Conservation (phyloP, 37 sponge, comb jelly and placozoan genomes). For the Ianthella basta region DNA sequence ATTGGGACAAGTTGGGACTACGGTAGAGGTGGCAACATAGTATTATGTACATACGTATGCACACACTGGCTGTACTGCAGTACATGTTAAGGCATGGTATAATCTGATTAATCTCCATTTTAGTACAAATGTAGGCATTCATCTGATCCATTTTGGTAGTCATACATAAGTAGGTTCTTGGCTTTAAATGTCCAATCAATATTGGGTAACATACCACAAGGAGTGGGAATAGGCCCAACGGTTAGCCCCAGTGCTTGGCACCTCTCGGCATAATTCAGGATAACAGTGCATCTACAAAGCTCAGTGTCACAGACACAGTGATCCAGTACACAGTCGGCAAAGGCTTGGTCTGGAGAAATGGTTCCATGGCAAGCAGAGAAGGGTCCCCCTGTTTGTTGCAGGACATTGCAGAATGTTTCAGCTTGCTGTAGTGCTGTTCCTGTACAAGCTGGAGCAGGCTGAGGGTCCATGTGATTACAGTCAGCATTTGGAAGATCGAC, state of each 20-base stretch:
- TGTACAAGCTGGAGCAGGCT: background rate
- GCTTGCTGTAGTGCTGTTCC: background rate
- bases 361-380: background rate
- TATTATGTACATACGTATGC: no score
- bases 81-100: no score
- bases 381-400: background rate
- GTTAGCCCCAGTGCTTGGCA: background rate
- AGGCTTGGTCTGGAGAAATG: background rate
- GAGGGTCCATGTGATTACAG: background rate
- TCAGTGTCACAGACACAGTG: background rate
- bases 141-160: no score
- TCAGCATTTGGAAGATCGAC: background rate
- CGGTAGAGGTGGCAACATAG: no score
- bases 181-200: no score
- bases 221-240: background rate
- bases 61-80: no score
- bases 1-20: background rate
- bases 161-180: no score
- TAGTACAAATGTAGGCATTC: no score
- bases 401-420: background rate
- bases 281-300: background rate
- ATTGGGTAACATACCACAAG: background rate
- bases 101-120: no score
- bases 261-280: background rate
- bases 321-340: background rate